Conservation (phyloP, 2,888 invertebrate genomes). For the Allophyes oxyacanthae region DNA sequence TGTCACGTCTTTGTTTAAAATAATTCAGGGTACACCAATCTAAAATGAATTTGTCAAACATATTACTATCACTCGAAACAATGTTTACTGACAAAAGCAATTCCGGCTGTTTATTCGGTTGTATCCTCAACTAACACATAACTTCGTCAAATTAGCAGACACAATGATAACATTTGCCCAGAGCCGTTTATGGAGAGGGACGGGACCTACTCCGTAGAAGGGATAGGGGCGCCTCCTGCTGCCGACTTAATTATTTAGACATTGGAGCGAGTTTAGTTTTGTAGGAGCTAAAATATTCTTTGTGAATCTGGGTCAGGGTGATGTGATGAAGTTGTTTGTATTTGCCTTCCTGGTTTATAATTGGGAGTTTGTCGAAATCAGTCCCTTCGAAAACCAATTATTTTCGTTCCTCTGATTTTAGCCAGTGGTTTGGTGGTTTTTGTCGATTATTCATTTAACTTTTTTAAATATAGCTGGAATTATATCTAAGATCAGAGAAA, state of each 20-base stretch:
- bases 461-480: no score
- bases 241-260: slow-evolving; percentile 48
- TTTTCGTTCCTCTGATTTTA: no score
- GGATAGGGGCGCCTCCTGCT: slow-evolving; percentile 4
- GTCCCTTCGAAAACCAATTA: no score
- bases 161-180: slow-evolving; percentile 72
- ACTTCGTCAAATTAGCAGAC: slow-evolving; percentile 68
- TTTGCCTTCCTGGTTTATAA: neutral
- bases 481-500: no score
- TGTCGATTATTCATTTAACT: no score
- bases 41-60: no score
- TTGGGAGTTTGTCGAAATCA: neutral
- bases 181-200: slow-evolving; percentile 69
- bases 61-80: no score
- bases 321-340: neutral
- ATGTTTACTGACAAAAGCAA: slow-evolving; percentile 17
- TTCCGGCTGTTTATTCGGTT: slow-evolving; percentile 29
- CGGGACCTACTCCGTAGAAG: slow-evolving; percentile 29
- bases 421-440: no score
- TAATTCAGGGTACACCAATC: no score
- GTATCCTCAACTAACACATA: slow-evolving; percentile 35
- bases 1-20: no score
- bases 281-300: slow-evolving; percentile 30
- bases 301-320: slow-evolving; percentile 36
- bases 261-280: slow-evolving; percentile 31